Conservation (phyloP, 1,140 invertebrate species). For the Drosophila orena region DNA sequence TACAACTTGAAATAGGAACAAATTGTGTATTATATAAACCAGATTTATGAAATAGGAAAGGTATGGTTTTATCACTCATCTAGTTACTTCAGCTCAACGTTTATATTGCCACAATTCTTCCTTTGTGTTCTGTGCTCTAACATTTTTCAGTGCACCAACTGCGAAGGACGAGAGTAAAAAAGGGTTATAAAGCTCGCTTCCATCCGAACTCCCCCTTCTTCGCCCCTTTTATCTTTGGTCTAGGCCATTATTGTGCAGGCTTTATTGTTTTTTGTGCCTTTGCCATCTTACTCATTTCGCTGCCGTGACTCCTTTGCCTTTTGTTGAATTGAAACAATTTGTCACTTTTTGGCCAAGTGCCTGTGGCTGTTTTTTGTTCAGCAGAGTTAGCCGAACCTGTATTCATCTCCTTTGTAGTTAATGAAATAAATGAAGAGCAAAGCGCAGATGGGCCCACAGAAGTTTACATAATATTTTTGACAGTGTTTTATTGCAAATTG, state of each 20-base stretch:
- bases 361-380: conserved; percentile 55
- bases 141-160: conserved; percentile 9
- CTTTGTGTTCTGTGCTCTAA: no score
- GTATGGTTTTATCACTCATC: no score
- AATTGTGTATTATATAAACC: no score
- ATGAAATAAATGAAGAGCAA: conserved; percentile 76
- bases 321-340: conserved; percentile 82
- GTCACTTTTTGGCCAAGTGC: conserved; percentile 76
- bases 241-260: conserved; percentile 56
- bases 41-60: no score
- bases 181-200: conserved; percentile 67
- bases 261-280: conserved; percentile 33
- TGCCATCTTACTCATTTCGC: conserved; percentile 35
- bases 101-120: no score
- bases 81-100: no score
- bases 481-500: conserved; percentile 58
- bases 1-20: background rate
- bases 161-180: conserved; percentile 39
- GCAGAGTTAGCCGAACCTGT: conserved; percentile 12
- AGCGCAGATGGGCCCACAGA: conserved; percentile 44
- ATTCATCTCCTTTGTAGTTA: conserved; percentile 55
- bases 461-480: conserved; percentile 54
- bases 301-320: conserved; percentile 58
- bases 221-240: conserved; percentile 25
- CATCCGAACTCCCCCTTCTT: conserved; percentile 15